These are phyloP conservation scores for Hydrotaea diabolus DNA, from an alignment of 2,888 invertebrate genomes.

Conservation along the genomic window DNA sequence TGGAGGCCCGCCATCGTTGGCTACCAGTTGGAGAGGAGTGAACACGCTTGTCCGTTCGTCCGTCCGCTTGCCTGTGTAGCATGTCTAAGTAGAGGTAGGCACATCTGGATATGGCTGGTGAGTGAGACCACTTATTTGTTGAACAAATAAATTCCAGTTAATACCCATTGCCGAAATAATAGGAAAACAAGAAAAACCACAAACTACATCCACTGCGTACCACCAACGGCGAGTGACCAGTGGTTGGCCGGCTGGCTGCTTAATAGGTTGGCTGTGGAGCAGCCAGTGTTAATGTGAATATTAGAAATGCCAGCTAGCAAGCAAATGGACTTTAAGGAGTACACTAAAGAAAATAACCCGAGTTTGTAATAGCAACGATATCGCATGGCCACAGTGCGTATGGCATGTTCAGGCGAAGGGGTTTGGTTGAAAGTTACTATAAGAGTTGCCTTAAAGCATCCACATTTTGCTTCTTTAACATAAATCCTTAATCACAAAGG, in stretches of 20 bases:
- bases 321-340: not conserved
- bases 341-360: not conserved
- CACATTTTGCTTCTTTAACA: no score
- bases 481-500: no score
- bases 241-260: not conserved
- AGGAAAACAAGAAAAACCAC: not conserved
- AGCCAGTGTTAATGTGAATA: not conserved
- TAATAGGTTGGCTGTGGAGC: no score
- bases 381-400: no score
- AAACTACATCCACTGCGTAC: constrained; percentile 9
- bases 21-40: not conserved
- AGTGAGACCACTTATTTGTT: constrained; percentile 50
- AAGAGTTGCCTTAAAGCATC: no score
- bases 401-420: no score
- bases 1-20: no score
- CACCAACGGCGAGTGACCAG: not conserved
- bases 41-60: not conserved
- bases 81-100: not conserved
- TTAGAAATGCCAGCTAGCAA: not conserved
- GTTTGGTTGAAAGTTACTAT: no score
- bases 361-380: no score
- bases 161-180: constrained; percentile 48
- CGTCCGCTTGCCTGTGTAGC: not conserved
- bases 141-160: constrained; percentile 44
- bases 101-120: constrained; percentile 14